Percentiles rank a stretch among this genome's conserved stretches.
Evolutionary conservation across 2,797 vertebrate species (phyloP).

Genomic region (Pelochelys cantorii): DNA sequence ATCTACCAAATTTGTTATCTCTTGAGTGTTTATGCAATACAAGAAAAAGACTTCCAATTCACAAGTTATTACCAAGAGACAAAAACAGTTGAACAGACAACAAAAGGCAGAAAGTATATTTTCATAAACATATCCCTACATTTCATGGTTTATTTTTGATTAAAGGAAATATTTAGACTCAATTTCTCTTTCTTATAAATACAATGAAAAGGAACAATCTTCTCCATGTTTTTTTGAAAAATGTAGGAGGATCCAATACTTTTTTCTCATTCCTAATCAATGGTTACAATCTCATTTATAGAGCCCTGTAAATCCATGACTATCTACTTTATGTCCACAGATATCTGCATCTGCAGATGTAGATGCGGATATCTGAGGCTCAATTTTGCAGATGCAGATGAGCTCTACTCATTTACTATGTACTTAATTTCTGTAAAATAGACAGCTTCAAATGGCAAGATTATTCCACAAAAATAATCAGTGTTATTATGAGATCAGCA

Average conservation of each 20-base stretch:
- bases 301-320: too few relatives aligned
- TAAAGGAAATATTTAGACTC: not conserved
- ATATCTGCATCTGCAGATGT: too few relatives aligned
- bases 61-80: not conserved
- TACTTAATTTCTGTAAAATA: slow-evolving; percentile 2
- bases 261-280: not conserved
- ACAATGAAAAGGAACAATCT: not conserved
- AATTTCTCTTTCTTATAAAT: not conserved
- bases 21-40: not conserved
- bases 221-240: not conserved
- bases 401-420: not conserved
- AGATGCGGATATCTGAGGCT: too few relatives aligned
- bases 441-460: not conserved
- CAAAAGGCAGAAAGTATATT: not conserved
- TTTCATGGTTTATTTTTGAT: not conserved
- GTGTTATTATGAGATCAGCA: not conserved
- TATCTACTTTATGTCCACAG: too few relatives aligned
- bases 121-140: not conserved
- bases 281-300: not conserved
- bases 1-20: not conserved
- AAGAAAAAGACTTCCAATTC: not conserved
- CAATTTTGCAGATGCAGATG: too few relatives aligned
- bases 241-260: not conserved
- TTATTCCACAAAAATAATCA: not conserved
- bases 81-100: not conserved